These are phyloP conservation scores for Lasaia peninsularis DNA, from an alignment of 1,140 invertebrate species.

Conservation along the genomic window DNA sequence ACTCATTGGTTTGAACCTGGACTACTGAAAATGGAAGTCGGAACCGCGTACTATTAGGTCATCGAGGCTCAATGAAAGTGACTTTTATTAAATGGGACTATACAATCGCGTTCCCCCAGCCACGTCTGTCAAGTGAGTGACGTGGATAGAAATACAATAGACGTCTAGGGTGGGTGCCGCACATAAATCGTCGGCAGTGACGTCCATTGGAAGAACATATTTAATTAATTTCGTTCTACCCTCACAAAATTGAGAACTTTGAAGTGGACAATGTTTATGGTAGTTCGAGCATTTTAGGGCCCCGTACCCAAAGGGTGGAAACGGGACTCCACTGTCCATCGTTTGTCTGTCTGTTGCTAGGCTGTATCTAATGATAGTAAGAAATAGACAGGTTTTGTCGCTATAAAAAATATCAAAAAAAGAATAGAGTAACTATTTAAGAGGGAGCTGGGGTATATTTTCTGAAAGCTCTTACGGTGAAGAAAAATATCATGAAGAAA, in stretches of 20 bases:
- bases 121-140: slow-evolving; percentile 44
- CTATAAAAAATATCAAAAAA: too few relatives aligned
- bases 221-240: slow-evolving; percentile 56
- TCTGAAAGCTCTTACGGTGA: too few relatives aligned
- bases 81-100: slow-evolving; percentile 41
- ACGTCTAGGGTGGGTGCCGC: slow-evolving; percentile 47
- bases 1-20: too few relatives aligned
- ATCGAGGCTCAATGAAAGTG: background rate
- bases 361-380: too few relatives aligned
- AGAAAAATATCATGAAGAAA: too few relatives aligned
- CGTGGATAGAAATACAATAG: slow-evolving; percentile 59
- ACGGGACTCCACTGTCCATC: too few relatives aligned
- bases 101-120: slow-evolving; percentile 49
- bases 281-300: too few relatives aligned
- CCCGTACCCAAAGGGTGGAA: too few relatives aligned
- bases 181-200: slow-evolving; percentile 50
- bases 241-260: slow-evolving; percentile 22
- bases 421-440: too few relatives aligned
- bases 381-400: too few relatives aligned
- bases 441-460: too few relatives aligned
- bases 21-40: background rate
- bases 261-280: slow-evolving; percentile 1
- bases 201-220: slow-evolving; percentile 44
- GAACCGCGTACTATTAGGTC: background rate
- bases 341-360: too few relatives aligned